These are phyloP conservation scores for Callipepla californica DNA, from an alignment of 2,113 vertebrate species.

Conservation along the genomic window DNA sequence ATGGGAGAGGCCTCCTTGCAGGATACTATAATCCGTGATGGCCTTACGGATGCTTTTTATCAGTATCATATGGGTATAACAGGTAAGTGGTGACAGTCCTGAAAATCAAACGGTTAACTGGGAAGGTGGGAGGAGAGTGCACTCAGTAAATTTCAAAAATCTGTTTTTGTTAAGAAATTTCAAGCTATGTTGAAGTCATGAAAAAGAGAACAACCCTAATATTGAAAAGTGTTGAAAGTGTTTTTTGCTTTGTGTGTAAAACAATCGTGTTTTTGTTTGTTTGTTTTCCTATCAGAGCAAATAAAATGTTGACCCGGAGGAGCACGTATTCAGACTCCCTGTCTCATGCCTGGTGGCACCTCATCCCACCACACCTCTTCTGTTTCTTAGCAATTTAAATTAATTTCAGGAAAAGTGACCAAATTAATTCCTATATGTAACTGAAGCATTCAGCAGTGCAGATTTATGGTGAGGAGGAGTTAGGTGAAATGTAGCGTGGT, in stretches of 20 bases:
- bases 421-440: not conserved
- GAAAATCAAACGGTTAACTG: not conserved
- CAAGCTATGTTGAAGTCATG: not conserved
- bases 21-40: constrained; percentile 90
- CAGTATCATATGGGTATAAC: constrained; percentile 95
- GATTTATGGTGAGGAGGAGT: not conserved
- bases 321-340: not conserved
- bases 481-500: fast-evolving
- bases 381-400: not conserved
- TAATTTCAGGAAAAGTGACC: not conserved
- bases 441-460: not conserved
- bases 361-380: not conserved
- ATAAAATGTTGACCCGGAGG: not conserved
- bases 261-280: not conserved
- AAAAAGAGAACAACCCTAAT: not conserved
- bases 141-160: not conserved
- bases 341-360: not conserved
- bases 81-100: constrained; percentile 75
- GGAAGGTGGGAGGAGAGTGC: not conserved
- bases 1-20: constrained; percentile 87
- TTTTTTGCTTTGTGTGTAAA: not conserved
- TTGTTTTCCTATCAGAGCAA: not conserved
- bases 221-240: not conserved
- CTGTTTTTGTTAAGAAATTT: not conserved
- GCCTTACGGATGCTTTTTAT: constrained; percentile 93